Evolutionary conservation across 2,797 vertebrate species (phyloP).

Genomic region (Tadarida brasiliensis): DNA sequence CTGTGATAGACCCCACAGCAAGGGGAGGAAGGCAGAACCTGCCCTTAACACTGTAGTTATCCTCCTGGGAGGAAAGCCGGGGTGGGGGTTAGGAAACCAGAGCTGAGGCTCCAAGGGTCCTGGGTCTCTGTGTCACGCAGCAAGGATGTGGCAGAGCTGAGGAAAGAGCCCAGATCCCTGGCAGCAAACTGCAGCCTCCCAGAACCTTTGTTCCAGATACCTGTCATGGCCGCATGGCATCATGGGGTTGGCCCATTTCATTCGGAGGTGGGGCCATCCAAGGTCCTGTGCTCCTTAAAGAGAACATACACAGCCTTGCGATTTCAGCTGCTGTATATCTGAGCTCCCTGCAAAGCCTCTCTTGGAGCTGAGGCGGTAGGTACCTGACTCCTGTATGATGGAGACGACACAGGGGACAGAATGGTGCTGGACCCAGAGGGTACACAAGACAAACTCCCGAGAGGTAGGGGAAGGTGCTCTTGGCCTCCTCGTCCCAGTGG

Average conservation of each 20-base stretch:
- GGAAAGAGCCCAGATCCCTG: neutral
- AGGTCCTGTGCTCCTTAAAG: neutral
- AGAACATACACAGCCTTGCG: neutral
- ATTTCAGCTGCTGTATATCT: neutral
- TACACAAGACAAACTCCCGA: neutral
- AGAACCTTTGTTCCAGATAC: neutral
- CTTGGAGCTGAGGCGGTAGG: no score
- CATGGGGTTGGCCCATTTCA: rapidly evolving
- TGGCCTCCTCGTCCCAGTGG: rapidly evolving
- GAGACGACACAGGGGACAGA: neutral
- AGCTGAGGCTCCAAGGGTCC: neutral
- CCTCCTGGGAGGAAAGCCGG: neutral
- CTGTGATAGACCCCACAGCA: rapidly evolving
- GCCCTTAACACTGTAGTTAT: no score
- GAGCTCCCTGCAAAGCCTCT: neutral
- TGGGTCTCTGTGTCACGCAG: neutral
- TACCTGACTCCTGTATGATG: neutral
- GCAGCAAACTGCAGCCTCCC: neutral
- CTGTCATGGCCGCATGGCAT: rapidly evolving
- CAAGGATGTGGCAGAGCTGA: neutral
- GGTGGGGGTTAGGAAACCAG: neutral
- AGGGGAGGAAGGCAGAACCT: neutral
- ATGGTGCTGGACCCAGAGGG: no score
- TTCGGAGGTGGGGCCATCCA: neutral
- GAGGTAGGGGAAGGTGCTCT: neutral